Evolutionary conservation across 2,888 invertebrate species (phyloP).

Genomic region (Bellardia bayeri): DNA sequence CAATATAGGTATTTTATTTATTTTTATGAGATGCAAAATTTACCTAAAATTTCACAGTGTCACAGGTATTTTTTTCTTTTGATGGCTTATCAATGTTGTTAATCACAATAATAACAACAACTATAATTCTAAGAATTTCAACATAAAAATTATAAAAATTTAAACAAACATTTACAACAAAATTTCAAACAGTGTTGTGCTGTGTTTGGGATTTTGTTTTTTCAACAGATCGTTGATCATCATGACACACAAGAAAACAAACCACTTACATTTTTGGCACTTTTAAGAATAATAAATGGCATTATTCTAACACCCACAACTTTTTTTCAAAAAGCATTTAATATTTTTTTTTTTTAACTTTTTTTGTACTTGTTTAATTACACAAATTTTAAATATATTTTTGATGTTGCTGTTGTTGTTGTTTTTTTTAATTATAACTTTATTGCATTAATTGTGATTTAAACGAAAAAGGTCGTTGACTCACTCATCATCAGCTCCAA

Average conservation of each 20-base stretch:
- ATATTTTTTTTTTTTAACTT: constrained; percentile 68
- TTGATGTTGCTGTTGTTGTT: neutral
- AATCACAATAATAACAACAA: constrained; percentile 42
- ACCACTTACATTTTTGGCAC: constrained; percentile 72
- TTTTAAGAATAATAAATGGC: constrained; percentile 71
- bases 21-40: constrained; percentile 43
- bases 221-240: constrained; percentile 64
- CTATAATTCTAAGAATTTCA: constrained; percentile 57
- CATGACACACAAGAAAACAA: constrained; percentile 57
- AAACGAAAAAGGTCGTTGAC: constrained; percentile 67
- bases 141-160: constrained; percentile 38
- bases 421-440: constrained; percentile 70
- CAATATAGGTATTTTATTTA: neutral
- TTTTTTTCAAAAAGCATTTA: constrained; percentile 70
- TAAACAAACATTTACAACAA: constrained; percentile 44
- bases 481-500: constrained; percentile 31
- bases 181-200: constrained; percentile 45
- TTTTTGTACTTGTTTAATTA: constrained; percentile 70
- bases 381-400: constrained; percentile 66
- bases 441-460: constrained; percentile 66
- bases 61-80: constrained; percentile 48
- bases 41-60: constrained; percentile 44
- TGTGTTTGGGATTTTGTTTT: constrained; percentile 27
- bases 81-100: constrained; percentile 58
- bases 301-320: constrained; percentile 71